Evolutionary conservation across 2,888 invertebrate species (phyloP).

Genomic region (Papilio protenor): DNA sequence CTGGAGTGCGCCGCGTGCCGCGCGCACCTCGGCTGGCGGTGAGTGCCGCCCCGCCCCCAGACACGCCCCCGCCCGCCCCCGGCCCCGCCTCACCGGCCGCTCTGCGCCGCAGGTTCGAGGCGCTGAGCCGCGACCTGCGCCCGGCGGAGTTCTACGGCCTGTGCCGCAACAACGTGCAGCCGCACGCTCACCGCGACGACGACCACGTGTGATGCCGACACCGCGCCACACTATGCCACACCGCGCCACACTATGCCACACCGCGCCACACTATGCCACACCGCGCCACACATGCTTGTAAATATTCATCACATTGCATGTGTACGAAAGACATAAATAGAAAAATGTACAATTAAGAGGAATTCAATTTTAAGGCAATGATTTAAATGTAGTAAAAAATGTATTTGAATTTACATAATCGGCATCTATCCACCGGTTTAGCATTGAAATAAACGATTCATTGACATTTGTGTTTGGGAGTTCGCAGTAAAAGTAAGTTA

Average conservation of each 20-base stretch:
- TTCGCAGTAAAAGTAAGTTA: too few species aligned
- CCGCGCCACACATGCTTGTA: not conserved
- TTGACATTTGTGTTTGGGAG: too few species aligned
- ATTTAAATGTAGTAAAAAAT: not conserved
- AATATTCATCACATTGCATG: not conserved
- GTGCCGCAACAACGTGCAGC: slow-evolving; percentile 73
- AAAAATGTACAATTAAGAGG: not conserved
- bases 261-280: too few species aligned
- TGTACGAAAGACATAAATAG: not conserved
- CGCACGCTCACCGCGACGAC: slow-evolving; percentile 52
- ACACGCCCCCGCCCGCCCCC: not conserved
- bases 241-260: too few species aligned
- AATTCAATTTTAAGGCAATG: not conserved
- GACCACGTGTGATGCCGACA: slow-evolving; percentile 41
- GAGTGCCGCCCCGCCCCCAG: slow-evolving; percentile 18
- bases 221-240: slow-evolving; percentile 60
- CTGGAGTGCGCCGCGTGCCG: slow-evolving; percentile 65
- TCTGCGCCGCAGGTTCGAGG: slow-evolving; percentile 65
- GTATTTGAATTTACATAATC: too few species aligned
- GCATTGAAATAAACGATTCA: too few species aligned
- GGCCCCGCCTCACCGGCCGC: not conserved
- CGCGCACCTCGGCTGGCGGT: slow-evolving; percentile 75
- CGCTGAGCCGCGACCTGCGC: slow-evolving; percentile 62
- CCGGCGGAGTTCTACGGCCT: slow-evolving; percentile 76
- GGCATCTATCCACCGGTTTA: too few species aligned